Conservation (phyloP, 2,797 vertebrate species). For the Nothura maculosa region DNA sequence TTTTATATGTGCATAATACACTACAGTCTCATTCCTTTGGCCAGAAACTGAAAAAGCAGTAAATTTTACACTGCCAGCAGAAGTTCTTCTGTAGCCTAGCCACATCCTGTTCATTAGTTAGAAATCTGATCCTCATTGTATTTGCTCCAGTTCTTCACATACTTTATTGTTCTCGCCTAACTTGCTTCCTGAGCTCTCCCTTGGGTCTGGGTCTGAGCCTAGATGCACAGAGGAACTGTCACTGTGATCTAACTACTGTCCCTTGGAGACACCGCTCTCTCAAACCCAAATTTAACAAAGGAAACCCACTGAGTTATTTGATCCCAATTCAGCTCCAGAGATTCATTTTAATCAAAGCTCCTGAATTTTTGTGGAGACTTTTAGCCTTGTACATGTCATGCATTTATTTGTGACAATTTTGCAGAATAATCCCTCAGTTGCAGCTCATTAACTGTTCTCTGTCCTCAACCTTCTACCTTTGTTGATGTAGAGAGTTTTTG, state of each 20-base stretch:
- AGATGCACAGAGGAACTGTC: background rate
- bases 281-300: background rate
- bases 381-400: background rate
- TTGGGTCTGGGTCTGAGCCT: background rate
- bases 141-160: background rate
- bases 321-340: background rate
- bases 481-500: background rate
- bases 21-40: slow-evolving; percentile 23
- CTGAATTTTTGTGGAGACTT: background rate
- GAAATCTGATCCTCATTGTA: background rate
- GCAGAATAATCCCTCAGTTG: background rate
- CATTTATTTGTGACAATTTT: background rate
- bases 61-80: background rate
- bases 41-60: slow-evolving; percentile 10
- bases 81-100: background rate
- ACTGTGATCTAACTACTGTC: background rate
- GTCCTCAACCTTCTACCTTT: background rate
- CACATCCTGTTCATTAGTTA: background rate
- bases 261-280: background rate
- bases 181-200: background rate
- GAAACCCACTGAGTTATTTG: background rate
- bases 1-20: background rate
- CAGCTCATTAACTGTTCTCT: background rate
- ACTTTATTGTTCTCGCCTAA: background rate
- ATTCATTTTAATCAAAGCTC: background rate